These are phyloP conservation scores for Ameiurus melas DNA, from an alignment of 2,113 vertebrate species.

Conservation along the genomic window DNA sequence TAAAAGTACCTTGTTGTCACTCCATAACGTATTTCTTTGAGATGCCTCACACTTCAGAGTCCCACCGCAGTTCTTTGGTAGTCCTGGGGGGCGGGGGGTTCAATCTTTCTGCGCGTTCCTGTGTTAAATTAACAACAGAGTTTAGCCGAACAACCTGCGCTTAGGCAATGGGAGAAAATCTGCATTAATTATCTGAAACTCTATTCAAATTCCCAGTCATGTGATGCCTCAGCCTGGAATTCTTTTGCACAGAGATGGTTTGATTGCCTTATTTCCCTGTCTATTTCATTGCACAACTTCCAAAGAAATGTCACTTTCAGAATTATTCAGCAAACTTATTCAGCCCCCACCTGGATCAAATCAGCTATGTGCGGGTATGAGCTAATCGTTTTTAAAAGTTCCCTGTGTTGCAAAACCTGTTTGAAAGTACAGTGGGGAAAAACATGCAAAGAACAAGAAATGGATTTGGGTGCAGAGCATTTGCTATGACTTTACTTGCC, in stretches of 20 bases:
- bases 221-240: conserved; percentile 12
- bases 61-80: not conserved
- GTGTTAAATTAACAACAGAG: not conserved
- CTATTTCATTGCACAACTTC: not conserved
- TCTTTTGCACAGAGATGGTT: not conserved
- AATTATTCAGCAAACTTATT: conserved; percentile 15
- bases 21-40: not conserved
- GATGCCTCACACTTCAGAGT: not conserved
- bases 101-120: not conserved
- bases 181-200: not conserved
- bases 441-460: not conserved
- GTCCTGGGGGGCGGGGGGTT: not conserved
- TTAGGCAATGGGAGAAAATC: conserved; percentile 17
- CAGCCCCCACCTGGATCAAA: not conserved
- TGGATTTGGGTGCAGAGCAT: not conserved
- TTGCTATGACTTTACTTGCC: not conserved
- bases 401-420: conserved; percentile 9
- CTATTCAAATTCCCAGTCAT: conserved; percentile 3
- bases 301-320: conserved; percentile 20
- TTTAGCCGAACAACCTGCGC: not conserved
- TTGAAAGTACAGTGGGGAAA: not conserved
- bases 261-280: not conserved
- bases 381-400: conserved; percentile 21
- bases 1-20: conserved; percentile 11
- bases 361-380: not conserved